Evolutionary conservation across 1,140 invertebrate genomes (phyloP).

Genomic region (Eurosta solidaginis): DNA sequence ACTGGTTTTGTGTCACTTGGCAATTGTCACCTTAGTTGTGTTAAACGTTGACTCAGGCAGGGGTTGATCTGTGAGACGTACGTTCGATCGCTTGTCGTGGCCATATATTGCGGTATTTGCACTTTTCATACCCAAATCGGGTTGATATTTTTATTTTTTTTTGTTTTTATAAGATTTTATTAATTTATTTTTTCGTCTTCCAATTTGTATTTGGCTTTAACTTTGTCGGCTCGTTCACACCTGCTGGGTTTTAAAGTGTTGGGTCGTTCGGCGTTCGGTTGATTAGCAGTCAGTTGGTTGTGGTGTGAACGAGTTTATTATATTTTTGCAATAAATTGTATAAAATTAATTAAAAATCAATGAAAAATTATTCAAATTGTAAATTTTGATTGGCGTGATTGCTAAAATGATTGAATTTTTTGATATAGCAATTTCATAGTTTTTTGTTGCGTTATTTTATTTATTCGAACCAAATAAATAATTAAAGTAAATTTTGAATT

Average conservation of each 20-base stretch:
- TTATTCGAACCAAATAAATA: no score
- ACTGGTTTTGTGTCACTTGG: constrained; percentile 22
- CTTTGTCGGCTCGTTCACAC: constrained; percentile 24
- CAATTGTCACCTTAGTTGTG: constrained; percentile 14
- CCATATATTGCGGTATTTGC: constrained; percentile 16
- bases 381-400: no score
- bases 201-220: background rate
- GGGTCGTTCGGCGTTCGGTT: background rate
- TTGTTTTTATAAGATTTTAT: background rate
- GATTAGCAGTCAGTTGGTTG: background rate
- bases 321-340: background rate
- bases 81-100: background rate
- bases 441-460: no score
- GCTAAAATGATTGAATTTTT: no score
- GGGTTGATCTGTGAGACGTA: background rate
- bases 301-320: background rate
- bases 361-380: no score
- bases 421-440: no score
- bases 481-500: no score
- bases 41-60: background rate
- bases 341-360: background rate
- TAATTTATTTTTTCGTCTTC: background rate
- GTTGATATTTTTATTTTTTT: background rate
- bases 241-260: background rate
- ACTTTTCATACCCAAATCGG: constrained; percentile 23